Conservation (phyloP, 2,797 vertebrate genomes). For the Bovichtus diacanthus region DNA sequence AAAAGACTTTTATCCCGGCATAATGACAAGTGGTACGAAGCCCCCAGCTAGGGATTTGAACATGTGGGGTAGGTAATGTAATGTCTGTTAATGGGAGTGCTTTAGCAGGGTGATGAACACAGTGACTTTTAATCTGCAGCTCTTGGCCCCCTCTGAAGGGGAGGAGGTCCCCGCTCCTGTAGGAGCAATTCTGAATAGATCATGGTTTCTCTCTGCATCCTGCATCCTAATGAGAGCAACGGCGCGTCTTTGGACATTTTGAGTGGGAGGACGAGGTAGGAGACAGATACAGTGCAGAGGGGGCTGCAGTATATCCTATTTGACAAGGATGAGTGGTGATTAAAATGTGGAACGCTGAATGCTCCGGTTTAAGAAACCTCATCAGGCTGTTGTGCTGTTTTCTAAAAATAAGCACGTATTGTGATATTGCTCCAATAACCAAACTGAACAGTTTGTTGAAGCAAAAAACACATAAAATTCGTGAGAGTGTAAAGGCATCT, state of each 20-base stretch:
- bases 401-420: conserved; percentile 62
- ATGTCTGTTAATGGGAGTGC: conserved; percentile 72
- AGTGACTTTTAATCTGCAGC: conserved; percentile 75
- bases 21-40: conserved; percentile 58
- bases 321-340: conserved; percentile 68
- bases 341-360: conserved; percentile 63
- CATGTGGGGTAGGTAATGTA: conserved; percentile 66
- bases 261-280: conserved; percentile 67
- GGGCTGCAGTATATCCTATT: conserved; percentile 62
- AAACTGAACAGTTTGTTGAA: conserved; percentile 15
- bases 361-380: conserved; percentile 62
- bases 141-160: conserved; percentile 56
- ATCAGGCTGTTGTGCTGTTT: conserved; percentile 58
- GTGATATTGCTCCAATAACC: conserved; percentile 33
- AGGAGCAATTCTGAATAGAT: conserved; percentile 74
- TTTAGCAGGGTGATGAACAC: conserved; percentile 73
- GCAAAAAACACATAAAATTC: neutral
- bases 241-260: conserved; percentile 55
- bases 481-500: conserved; percentile 4
- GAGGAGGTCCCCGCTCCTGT: conserved; percentile 62
- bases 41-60: conserved; percentile 65
- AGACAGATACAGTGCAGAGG: conserved; percentile 40
- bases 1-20: conserved; percentile 68
- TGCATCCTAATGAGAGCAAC: conserved; percentile 73
- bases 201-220: conserved; percentile 62